A percentile compares a stretch with the other conserved stretches of the same genome.
phyloP scores from a whole-genome alignment of 2,113 vertebrate genomes.

The Protobothrops mucrosquamatus region DNA sequence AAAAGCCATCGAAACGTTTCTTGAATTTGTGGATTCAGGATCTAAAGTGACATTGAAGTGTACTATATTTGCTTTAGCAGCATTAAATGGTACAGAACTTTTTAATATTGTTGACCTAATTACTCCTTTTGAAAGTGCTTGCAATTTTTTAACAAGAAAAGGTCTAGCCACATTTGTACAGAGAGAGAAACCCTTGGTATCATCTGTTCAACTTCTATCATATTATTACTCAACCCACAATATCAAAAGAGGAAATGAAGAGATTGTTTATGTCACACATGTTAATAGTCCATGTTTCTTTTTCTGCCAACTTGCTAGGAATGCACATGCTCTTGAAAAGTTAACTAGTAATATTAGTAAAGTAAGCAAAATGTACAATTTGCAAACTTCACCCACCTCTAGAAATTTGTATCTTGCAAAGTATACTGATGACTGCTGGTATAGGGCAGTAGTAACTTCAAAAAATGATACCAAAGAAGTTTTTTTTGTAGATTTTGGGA shows the following conservation, averaged over 20 bases:
- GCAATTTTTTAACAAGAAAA: slow-evolving; percentile 72
- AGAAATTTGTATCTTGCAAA: slow-evolving; percentile 85
- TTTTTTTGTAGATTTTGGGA: slow-evolving; percentile 94
- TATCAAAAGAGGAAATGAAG: slow-evolving; percentile 86
- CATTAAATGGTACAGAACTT: slow-evolving; percentile 68
- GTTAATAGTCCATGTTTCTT: slow-evolving; percentile 77
- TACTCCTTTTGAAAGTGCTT: slow-evolving; percentile 87
- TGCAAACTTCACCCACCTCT: slow-evolving; percentile 53
- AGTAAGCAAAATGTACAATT: slow-evolving; percentile 62
- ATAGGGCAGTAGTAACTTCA: slow-evolving; percentile 78
- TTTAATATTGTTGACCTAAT: slow-evolving; percentile 87
- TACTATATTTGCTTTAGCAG: slow-evolving; percentile 86
- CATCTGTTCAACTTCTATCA: slow-evolving; percentile 76
- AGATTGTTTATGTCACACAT: slow-evolving; percentile 76
- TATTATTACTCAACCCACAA: slow-evolving; percentile 86
- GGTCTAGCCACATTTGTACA: slow-evolving; percentile 64
- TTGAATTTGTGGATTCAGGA: slow-evolving; percentile 74
- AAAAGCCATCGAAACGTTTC: slow-evolving; percentile 71
- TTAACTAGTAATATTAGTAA: slow-evolving; percentile 67
- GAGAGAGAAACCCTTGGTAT: slow-evolving; percentile 59
- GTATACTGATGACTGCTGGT: slow-evolving; percentile 86
- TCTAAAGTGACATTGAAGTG: slow-evolving; percentile 78
- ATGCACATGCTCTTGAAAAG: slow-evolving; percentile 68
- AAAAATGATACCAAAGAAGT: slow-evolving; percentile 67
- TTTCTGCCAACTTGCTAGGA: slow-evolving; percentile 86